Evolutionary conservation across 2,797 vertebrate species (phyloP), one percentile per base, ranked within the genome.

Genomic region (Streptopelia turtur): DNA sequence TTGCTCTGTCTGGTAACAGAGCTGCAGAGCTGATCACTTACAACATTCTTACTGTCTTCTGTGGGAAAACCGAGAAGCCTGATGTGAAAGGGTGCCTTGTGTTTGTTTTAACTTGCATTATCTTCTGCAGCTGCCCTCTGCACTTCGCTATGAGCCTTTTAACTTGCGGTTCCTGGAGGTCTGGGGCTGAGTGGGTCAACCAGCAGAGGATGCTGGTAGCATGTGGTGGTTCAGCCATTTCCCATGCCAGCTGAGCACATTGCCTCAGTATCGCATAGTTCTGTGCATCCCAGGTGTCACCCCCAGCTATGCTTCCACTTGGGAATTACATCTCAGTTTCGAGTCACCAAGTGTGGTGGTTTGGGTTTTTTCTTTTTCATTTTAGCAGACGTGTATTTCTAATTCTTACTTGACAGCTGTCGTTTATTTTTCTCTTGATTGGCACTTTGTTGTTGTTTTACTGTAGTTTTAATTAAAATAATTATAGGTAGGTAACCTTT

Each of bases 131-230:
- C 66, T 78, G 83, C 72, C 17, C 83, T 53, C 61, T 75, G 13
- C 5, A 1, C 14, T 75, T 79, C 8, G 9, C 28, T 37, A 2
- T 8, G 21, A 88, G 47, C 84, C 53, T 18, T 63, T 63, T 71
- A 33, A 80, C 23, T 60, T 72, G 50, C 20, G n/a, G 23, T 37
- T 79, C 28, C n/a, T 85, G 55, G 64, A 45, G 72, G 5, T 64
- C 4, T 70, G 86, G 61, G 76, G 25, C 80, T 70, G 72, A 68
- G 66, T 23, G 52, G 23, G 35, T 65, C 56, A 90, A 16, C 91
- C 86, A 92, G 82, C 59, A 74, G 95, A 93, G 82, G 74, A 92
- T 94, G 83, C 61, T 87, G 91, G 88, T 87, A 68, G 82, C 9
- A 20, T 65, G 47, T 16, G 17, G 35, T 56, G 61, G 70, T 82